These are phyloP conservation scores for Psilanteris sp. DNA, from an alignment of 1,140 invertebrate species.

Conservation along the genomic window DNA sequence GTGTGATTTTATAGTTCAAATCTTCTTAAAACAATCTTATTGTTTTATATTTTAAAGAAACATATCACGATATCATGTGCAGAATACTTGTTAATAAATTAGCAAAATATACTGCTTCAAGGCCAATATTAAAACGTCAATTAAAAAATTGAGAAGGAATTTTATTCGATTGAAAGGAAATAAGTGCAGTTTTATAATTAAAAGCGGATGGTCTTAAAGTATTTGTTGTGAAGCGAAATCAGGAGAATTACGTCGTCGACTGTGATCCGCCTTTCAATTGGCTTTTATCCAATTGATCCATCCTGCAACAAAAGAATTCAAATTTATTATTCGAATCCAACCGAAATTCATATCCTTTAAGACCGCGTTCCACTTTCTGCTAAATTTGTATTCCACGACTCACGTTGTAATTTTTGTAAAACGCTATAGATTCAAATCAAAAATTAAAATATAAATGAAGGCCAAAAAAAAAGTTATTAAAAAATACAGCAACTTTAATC, in stretches of 20 bases:
- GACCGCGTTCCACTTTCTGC: constrained; percentile 30
- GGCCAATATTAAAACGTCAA: constrained; percentile 2
- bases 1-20: no score
- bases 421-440: constrained; percentile 23
- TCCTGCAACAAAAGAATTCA: constrained; percentile 46
- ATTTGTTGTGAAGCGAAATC: constrained; percentile 50
- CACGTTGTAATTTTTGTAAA: constrained; percentile 34
- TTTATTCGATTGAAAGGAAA: constrained; percentile 3
- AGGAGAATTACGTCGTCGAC: constrained; percentile 38
- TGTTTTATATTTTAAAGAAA: no score
- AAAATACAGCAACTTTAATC: not conserved
- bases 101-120: no score
- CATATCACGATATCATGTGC: no score
- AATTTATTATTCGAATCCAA: constrained; percentile 43
- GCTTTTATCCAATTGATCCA: constrained; percentile 56
- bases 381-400: constrained; percentile 18
- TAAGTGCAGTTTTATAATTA: constrained; percentile 37
- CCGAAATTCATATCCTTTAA: constrained; percentile 45
- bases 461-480: not conserved
- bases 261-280: constrained; percentile 45
- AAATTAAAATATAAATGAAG: constrained; percentile 24
- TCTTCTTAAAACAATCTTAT: no score
- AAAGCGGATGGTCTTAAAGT: constrained; percentile 12
- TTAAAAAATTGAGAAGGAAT: constrained; percentile 1
- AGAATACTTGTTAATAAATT: no score